Conservation (phyloP, 2,888 invertebrate species). For the Drosophila koepferae region DNA sequence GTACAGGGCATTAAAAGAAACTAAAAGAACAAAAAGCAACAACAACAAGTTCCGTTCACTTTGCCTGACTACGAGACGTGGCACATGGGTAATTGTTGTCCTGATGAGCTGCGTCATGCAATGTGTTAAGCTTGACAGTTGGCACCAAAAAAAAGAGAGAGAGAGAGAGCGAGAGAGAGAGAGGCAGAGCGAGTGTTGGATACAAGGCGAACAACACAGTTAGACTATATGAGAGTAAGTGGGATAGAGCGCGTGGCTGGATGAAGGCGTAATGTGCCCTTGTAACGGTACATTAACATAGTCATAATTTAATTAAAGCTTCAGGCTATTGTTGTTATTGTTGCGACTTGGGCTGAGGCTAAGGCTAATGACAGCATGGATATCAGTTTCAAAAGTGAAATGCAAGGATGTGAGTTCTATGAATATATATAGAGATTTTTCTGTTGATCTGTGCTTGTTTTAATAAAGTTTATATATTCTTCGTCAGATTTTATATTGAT, state of each 20-base stretch:
- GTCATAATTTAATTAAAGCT: slow-evolving; percentile 82
- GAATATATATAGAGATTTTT: not conserved
- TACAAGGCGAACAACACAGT: not conserved
- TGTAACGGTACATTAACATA: slow-evolving; percentile 80
- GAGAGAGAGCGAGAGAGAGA: not conserved
- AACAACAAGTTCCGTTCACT: slow-evolving; percentile 29
- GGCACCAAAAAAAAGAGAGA: slow-evolving; percentile 7
- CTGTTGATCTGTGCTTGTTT: not conserved
- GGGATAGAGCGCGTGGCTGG: not conserved
- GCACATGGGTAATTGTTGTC: slow-evolving; percentile 55
- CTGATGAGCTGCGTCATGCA: slow-evolving; percentile 82
- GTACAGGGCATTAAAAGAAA: slow-evolving; percentile 5
- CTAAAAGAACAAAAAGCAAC: slow-evolving; percentile 9
- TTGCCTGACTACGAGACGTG: slow-evolving; percentile 40
- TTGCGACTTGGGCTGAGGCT: not conserved
- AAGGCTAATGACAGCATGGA: slow-evolving; percentile 39
- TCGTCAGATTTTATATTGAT: too few species aligned
- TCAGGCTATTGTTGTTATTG: slow-evolving; percentile 23
- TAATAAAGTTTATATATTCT: too few species aligned
- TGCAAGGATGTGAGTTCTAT: not conserved
- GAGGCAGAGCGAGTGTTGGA: not conserved
- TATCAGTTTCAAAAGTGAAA: slow-evolving; percentile 14
- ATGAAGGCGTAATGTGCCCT: slow-evolving; percentile 42
- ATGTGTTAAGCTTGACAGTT: slow-evolving; percentile 55
- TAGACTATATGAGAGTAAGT: not conserved